These are phyloP conservation scores for cattle (Bos taurus) DNA, from an alignment of 2,113 vertebrate genomes.

Conservation along the genomic window DNA sequence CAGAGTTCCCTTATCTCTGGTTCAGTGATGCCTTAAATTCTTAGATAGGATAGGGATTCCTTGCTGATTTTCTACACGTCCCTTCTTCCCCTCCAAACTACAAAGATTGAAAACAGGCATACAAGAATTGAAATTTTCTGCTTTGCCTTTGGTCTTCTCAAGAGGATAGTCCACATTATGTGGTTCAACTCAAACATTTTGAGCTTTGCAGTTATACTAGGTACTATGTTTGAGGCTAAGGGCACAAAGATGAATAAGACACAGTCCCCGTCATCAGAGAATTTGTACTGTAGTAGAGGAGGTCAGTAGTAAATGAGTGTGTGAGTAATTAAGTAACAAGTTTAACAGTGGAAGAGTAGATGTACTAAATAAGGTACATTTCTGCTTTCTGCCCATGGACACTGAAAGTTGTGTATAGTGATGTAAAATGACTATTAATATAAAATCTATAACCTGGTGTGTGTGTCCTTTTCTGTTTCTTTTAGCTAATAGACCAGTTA, in stretches of 20 bases:
- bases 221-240: neutral
- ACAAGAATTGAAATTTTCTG: neutral
- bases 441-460: slow-evolving; percentile 25
- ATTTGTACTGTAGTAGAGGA: neutral
- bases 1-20: neutral
- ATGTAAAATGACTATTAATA: neutral
- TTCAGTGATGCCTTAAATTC: neutral
- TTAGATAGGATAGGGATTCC: neutral
- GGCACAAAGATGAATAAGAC: neutral
- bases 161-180: neutral
- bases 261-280: neutral
- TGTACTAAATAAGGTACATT: neutral
- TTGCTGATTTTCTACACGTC: neutral
- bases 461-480: slow-evolving; percentile 67
- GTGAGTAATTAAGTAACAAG: neutral
- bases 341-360: neutral
- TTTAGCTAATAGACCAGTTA: slow-evolving; percentile 96
- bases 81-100: neutral
- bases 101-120: neutral
- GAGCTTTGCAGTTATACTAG: neutral
- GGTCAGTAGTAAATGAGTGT: neutral
- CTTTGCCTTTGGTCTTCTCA: neutral
- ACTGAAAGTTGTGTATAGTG: neutral
- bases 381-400: neutral
- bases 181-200: neutral